Conservation (phyloP, 2,888 invertebrate genomes). For the Junonia oenone region DNA sequence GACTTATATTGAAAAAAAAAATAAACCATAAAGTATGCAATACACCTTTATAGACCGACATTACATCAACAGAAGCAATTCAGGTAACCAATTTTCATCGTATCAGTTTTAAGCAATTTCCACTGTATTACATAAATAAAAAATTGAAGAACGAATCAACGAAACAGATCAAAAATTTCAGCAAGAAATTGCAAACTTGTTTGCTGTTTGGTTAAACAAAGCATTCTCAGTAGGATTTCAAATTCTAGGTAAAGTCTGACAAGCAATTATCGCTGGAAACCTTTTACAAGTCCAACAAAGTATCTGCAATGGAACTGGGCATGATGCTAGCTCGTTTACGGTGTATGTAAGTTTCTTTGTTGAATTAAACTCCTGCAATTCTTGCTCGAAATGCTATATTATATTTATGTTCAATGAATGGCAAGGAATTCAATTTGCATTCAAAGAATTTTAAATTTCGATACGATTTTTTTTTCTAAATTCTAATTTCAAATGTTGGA, state of each 20-base stretch:
- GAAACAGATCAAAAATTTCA: no score
- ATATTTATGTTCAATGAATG: background rate
- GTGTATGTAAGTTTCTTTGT: background rate
- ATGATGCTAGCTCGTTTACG: background rate
- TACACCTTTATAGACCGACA: no score
- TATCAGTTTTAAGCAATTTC: background rate
- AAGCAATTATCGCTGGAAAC: conserved; percentile 2
- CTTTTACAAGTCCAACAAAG: background rate
- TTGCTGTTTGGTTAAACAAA: background rate
- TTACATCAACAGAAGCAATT: no score
- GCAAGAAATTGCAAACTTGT: background rate
- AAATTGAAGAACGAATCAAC: no score
- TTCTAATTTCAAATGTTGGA: no score
- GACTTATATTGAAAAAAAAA: no score
- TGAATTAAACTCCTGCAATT: background rate
- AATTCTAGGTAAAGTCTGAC: conserved; percentile 4
- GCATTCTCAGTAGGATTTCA: background rate
- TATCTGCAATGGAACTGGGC: background rate
- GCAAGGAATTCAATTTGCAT: no score
- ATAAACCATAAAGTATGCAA: no score
- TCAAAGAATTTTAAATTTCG: no score
- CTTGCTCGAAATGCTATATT: background rate
- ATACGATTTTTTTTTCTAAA: no score
- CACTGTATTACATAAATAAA: no score
- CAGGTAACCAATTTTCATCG: no score